Percentiles rank a stretch among this genome's conserved stretches.
Conservation (phyloP, 2,888 invertebrate genomes). For the Tetramorium bicarinatum region DNA sequence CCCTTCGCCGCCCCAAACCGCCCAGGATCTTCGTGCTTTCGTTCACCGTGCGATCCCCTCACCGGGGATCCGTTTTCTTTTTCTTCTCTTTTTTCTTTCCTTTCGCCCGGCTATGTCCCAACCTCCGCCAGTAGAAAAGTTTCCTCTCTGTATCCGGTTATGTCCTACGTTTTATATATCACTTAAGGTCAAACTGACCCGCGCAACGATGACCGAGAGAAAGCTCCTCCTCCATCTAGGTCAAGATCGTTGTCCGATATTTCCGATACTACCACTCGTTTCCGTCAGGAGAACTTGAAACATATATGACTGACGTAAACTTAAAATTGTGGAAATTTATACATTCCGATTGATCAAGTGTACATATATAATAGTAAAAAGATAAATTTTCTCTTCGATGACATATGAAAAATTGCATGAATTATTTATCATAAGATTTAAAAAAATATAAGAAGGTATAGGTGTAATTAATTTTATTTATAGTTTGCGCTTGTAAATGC, state of each 20-base stretch:
- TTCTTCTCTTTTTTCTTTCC: constrained; percentile 67
- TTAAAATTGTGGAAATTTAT: not conserved
- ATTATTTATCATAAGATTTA: not conserved
- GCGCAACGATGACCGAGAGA: constrained; percentile 72
- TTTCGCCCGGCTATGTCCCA: constrained; percentile 66
- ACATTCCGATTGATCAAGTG: not conserved
- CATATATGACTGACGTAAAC: not conserved
- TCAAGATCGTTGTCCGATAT: constrained; percentile 54
- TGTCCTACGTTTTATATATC: constrained; percentile 69
- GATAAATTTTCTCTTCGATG: not conserved
- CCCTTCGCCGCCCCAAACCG: constrained; percentile 11
- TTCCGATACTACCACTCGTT: constrained; percentile 24
- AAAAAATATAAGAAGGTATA: not conserved
- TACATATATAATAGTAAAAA: not conserved
- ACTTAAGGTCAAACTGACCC: constrained; percentile 78
- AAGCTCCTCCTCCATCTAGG: constrained; percentile 49
- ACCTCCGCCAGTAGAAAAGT: constrained; percentile 65
- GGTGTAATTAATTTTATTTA: not conserved
- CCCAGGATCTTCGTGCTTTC: constrained; percentile 55
- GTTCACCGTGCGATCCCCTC: constrained; percentile 54
- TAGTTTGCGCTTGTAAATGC: not conserved
- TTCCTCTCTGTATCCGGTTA: constrained; percentile 69
- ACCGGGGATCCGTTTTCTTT: constrained; percentile 72
- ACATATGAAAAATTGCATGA: not conserved
- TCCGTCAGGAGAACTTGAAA: not conserved